A percentile compares a stretch with the other conserved stretches of the same genome.
Evolutionary conservation across 2,797 vertebrate genomes (phyloP).

Genomic region (Acropternis orthonyx): DNA sequence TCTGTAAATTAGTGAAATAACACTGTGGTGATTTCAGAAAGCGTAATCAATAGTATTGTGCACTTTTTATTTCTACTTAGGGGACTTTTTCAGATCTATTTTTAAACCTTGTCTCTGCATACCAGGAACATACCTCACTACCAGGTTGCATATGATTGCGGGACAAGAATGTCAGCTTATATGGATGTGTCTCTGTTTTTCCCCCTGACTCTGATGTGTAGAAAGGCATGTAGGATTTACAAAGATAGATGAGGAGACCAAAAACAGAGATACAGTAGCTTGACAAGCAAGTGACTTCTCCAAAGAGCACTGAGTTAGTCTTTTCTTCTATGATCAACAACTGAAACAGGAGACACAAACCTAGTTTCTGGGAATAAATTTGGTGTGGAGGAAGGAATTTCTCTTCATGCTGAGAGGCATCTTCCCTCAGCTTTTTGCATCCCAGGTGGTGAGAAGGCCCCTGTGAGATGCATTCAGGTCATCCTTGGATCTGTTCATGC

Average conservation of each 20-base stretch:
- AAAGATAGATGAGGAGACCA: not conserved
- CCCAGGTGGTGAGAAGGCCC: not conserved
- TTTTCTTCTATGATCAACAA: not conserved
- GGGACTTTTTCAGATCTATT: not conserved
- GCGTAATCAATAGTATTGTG: not conserved
- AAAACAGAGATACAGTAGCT: not conserved
- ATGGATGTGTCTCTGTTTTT: not conserved
- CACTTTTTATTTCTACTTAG: not conserved
- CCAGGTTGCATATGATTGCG: accelerated
- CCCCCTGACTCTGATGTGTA: not conserved
- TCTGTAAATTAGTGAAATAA: not conserved
- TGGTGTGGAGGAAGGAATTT: not conserved
- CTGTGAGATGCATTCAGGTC: not conserved
- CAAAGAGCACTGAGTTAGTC: not conserved
- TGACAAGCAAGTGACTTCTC: not conserved
- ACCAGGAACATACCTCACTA: not conserved
- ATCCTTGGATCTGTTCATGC: not conserved
- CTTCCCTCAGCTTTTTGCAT: not conserved
- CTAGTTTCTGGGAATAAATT: not conserved
- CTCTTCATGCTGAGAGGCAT: not conserved
- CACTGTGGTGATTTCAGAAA: not conserved
- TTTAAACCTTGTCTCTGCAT: not conserved
- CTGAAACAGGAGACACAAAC: not conserved
- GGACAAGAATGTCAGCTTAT: not conserved
- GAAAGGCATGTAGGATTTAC: not conserved